phyloP scores from a whole-genome alignment of 1,140 invertebrate genomes.

The Drosophila equinoxialis region DNA sequence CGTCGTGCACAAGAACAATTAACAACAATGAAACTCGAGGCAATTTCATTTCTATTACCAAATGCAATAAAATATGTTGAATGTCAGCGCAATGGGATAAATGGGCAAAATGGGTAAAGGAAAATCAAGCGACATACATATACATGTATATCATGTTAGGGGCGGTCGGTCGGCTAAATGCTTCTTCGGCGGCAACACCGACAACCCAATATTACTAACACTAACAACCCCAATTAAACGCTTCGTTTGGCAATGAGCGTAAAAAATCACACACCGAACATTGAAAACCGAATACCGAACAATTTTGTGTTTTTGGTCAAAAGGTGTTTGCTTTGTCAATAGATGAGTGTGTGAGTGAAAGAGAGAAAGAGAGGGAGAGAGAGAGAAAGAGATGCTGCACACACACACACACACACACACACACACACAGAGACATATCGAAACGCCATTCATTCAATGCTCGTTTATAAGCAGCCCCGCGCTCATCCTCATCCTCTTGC shows the following conservation, averaged over 20 bases:
- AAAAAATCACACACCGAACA: conserved; percentile 53
- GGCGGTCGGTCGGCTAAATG: conserved; percentile 26
- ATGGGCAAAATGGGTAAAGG: background rate
- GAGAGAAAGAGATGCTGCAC: conserved; percentile 43
- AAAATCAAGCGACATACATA: conserved; percentile 40
- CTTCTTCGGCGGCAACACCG: background rate
- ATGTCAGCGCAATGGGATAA: conserved; percentile 36
- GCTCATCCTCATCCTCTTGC: conserved; percentile 19
- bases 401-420: conserved; percentile 5
- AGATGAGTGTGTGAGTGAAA: background rate
- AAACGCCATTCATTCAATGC: conserved; percentile 66
- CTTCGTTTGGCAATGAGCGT: conserved; percentile 58
- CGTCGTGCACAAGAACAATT: conserved; percentile 41
- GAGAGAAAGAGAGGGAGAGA: background rate
- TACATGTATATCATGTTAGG: conserved; percentile 24
- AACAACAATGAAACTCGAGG: conserved; percentile 44
- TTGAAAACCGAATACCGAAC: background rate
- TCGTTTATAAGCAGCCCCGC: conserved; percentile 62
- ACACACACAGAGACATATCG: conserved; percentile 18
- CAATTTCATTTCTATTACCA: conserved; percentile 31
- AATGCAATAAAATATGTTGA: conserved; percentile 74
- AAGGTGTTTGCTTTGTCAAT: conserved; percentile 69
- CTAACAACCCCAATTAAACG: conserved; percentile 79
- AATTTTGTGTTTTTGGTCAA: conserved; percentile 47
- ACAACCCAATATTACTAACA: background rate